Evolutionary conservation across 2,113 vertebrate genomes (phyloP).

Genomic region (Thalassarche chlororhynchos): DNA sequence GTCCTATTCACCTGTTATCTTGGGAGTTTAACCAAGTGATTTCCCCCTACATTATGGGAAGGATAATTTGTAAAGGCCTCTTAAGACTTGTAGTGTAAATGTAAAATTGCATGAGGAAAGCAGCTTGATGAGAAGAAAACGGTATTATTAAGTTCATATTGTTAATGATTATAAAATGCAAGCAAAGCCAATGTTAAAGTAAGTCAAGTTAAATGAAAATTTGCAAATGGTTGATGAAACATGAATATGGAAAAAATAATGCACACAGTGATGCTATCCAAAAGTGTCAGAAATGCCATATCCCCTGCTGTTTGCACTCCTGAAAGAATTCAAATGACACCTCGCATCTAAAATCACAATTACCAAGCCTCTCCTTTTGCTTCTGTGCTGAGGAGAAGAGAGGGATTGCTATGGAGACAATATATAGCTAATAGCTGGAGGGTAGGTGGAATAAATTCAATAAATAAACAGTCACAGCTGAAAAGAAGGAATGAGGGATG

Average conservation of each 20-base stretch:
- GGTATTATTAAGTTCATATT: constrained; percentile 3
- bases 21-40: not conserved
- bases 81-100: not conserved
- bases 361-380: constrained; percentile 10
- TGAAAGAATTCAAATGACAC: constrained; percentile 37
- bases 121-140: constrained; percentile 5
- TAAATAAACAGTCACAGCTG: constrained; percentile 47
- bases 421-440: constrained; percentile 47
- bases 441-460: constrained; percentile 60
- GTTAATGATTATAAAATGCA: not conserved
- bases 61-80: constrained; percentile 32
- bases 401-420: constrained; percentile 66
- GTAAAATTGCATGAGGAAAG: constrained; percentile 33
- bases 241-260: constrained; percentile 10
- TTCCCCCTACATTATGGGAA: not conserved
- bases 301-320: not conserved
- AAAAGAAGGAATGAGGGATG: not conserved
- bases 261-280: not conserved
- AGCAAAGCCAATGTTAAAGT: constrained; percentile 40
- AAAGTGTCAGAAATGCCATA: not conserved
- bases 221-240: constrained; percentile 21
- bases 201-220: constrained; percentile 48
- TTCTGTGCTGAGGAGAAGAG: constrained; percentile 10
- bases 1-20: not conserved
- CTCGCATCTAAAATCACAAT: constrained; percentile 55